phyloP scores from a whole-genome alignment of 2,888 invertebrate genomes.

The Dryococelus australis region DNA sequence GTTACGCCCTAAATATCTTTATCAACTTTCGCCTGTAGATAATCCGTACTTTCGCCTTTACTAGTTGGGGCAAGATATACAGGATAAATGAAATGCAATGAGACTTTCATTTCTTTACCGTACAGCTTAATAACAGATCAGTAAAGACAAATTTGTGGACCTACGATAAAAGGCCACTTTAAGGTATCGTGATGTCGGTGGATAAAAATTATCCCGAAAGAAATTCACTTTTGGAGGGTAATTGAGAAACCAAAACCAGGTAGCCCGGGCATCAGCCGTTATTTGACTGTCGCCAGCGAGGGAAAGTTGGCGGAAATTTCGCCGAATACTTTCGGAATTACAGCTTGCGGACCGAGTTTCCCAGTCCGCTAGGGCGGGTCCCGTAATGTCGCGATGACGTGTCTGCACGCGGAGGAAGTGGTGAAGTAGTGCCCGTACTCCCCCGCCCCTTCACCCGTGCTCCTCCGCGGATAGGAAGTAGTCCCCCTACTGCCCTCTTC shows the following conservation, averaged over 20 bases:
- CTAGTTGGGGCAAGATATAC: too few species aligned
- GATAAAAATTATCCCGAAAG: background rate
- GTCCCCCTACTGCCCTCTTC: background rate
- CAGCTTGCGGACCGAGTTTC: background rate
- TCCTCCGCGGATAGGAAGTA: background rate
- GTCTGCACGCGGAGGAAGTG: background rate
- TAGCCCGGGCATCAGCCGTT: too few species aligned
- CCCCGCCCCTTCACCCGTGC: background rate
- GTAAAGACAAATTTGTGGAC: too few species aligned
- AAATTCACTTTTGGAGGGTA: background rate
- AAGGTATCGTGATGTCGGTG: background rate
- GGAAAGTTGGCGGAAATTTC: background rate
- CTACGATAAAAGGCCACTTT: background rate
- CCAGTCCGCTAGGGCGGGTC: too few species aligned
- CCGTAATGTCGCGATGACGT: background rate
- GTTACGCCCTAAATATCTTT: too few species aligned
- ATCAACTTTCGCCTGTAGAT: too few species aligned
- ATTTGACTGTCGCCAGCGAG: background rate
- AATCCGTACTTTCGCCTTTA: too few species aligned
- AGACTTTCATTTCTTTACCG: too few species aligned
- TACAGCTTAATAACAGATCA: too few species aligned
- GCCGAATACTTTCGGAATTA: constrained; percentile 8
- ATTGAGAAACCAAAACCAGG: background rate
- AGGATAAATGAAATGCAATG: too few species aligned
- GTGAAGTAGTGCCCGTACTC: background rate